Percentiles rank a stretch among this genome's conserved stretches.
Evolutionary conservation across 1,140 invertebrate species (phyloP).

Genomic region (Rhagoletis pomonella): DNA sequence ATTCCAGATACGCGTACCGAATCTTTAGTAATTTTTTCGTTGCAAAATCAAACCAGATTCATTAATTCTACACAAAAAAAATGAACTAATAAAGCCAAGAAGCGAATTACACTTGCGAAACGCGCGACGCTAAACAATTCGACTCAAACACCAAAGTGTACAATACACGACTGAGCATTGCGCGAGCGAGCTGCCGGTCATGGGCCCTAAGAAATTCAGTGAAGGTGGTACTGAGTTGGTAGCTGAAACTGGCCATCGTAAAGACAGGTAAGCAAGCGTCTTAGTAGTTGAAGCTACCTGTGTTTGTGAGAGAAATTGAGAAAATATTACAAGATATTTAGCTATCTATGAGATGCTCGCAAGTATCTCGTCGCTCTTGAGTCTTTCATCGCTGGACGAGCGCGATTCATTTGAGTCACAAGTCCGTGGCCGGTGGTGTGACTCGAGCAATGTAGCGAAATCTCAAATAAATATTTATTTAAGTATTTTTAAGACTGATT

Average conservation of each 20-base stretch:
- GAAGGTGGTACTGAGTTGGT: constrained; percentile 5
- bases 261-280: constrained; percentile 26
- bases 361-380: neutral
- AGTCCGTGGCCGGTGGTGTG: neutral
- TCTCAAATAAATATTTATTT: neutral
- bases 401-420: neutral
- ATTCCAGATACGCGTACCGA: neutral
- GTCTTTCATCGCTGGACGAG: neutral
- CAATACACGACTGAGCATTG: constrained; percentile 6
- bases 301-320: neutral
- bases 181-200: constrained; percentile 8
- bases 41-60: neutral
- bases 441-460: neutral
- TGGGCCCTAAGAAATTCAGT: neutral
- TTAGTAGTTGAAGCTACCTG: neutral
- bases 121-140: neutral
- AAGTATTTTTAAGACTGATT: neutral
- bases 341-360: neutral
- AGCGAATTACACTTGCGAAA: neutral
- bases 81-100: no score
- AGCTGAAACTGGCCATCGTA: neutral
- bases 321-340: neutral
- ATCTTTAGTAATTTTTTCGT: neutral
- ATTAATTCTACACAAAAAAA: neutral
- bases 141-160: constrained; percentile 45